phyloP scores from a whole-genome alignment of 2,113 vertebrate genomes.

The Balaenoptera acutorostrata region DNA sequence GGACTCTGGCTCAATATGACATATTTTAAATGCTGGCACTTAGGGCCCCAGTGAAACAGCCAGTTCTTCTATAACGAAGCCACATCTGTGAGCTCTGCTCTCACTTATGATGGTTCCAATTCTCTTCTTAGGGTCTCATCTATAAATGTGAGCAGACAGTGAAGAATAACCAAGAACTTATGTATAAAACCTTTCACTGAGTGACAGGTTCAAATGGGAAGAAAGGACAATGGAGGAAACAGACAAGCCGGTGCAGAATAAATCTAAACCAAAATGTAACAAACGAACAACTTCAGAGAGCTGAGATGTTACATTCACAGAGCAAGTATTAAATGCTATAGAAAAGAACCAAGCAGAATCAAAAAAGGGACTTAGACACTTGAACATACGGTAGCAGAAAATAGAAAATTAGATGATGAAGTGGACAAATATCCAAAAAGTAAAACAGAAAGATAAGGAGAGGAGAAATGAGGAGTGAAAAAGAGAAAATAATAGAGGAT shows the following conservation, averaged over 20 bases:
- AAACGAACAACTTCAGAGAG: background rate
- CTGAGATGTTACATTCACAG: rapidly evolving
- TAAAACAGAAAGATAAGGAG: background rate
- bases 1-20: background rate
- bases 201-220: background rate
- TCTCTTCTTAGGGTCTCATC: background rate
- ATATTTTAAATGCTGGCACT: background rate
- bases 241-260: background rate
- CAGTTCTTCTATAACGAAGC: background rate
- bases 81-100: too few species aligned
- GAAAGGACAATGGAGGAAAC: background rate
- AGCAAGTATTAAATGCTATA: background rate
- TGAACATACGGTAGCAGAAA: background rate
- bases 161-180: background rate
- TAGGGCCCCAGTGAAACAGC: background rate
- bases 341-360: background rate
- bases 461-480: background rate
- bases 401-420: background rate
- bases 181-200: background rate
- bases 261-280: background rate
- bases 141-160: background rate
- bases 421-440: background rate
- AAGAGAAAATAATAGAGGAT: background rate
- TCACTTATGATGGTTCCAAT: background rate
- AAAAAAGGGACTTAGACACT: background rate